These are phyloP conservation scores for Columba janthina DNA, from an alignment of 2,113 vertebrate genomes.

Conservation along the genomic window DNA sequence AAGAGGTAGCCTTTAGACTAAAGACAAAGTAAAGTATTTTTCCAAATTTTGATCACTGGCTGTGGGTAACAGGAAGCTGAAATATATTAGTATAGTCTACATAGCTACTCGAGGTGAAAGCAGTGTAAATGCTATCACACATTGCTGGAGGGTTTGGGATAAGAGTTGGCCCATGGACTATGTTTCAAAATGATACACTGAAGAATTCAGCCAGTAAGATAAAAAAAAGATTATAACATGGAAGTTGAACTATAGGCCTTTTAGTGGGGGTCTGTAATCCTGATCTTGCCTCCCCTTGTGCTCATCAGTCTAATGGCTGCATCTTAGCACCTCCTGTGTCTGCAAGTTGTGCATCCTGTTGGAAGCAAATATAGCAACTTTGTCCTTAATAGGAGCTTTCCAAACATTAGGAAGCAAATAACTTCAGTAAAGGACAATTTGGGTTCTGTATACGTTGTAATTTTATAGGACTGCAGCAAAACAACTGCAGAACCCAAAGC, in stretches of 20 bases:
- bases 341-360: neutral
- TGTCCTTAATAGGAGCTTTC: neutral
- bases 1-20: neutral
- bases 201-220: neutral
- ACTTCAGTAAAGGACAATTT: neutral
- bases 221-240: neutral
- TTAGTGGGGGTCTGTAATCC: neutral
- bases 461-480: neutral
- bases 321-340: neutral
- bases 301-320: neutral
- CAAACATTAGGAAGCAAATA: neutral
- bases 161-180: neutral
- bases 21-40: neutral
- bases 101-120: neutral
- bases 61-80: neutral
- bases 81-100: neutral
- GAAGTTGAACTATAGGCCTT: neutral
- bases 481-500: neutral
- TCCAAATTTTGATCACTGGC: neutral
- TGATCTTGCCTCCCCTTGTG: neutral
- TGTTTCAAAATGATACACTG: neutral
- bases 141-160: neutral
- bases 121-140: fast-evolving
- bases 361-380: neutral
- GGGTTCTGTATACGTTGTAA: neutral